Evolutionary conservation across 2,888 invertebrate species (phyloP).

Genomic region (Fissipunctia ypsillon): DNA sequence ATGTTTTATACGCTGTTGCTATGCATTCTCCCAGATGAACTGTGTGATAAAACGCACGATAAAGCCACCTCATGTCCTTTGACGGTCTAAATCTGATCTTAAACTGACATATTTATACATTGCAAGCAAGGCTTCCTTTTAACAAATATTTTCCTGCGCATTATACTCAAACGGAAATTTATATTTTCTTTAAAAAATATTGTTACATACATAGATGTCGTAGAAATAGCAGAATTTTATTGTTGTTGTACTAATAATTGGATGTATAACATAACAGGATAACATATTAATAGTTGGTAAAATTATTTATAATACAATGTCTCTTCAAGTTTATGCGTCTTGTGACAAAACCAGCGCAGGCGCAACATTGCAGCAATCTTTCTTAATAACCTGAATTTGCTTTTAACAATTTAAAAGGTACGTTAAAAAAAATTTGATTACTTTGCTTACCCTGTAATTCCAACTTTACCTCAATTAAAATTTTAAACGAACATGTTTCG

Average conservation of each 20-base stretch:
- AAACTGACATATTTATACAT: not conserved
- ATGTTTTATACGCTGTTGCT: not conserved
- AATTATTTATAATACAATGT: constrained; percentile 21
- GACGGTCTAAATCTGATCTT: constrained; percentile 12
- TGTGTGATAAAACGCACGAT: not conserved
- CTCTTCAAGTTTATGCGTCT: not conserved
- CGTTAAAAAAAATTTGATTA: not conserved
- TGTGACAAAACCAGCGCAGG: not conserved
- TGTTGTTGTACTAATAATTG: constrained; percentile 44
- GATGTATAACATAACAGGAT: constrained; percentile 43
- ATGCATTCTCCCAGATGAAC: not conserved
- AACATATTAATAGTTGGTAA: constrained; percentile 36
- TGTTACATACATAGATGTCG: constrained; percentile 33
- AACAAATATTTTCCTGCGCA: constrained; percentile 2
- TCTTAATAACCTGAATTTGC: not conserved
- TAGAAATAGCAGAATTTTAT: constrained; percentile 54
- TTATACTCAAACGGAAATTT: not conserved
- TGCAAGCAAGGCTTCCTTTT: constrained; percentile 9
- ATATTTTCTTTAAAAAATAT: constrained; percentile 31
- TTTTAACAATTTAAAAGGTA: not conserved
- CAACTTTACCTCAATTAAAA: not conserved
- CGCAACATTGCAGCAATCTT: not conserved
- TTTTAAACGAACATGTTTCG: not conserved
- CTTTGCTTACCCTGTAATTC: constrained; percentile 7
- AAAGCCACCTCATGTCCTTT: not conserved